A percentile compares a stretch with the other conserved stretches of the same genome.
These are phyloP conservation scores for Synergus umbraculus DNA, from an alignment of 2,888 invertebrate genomes.

Conservation along the genomic window DNA sequence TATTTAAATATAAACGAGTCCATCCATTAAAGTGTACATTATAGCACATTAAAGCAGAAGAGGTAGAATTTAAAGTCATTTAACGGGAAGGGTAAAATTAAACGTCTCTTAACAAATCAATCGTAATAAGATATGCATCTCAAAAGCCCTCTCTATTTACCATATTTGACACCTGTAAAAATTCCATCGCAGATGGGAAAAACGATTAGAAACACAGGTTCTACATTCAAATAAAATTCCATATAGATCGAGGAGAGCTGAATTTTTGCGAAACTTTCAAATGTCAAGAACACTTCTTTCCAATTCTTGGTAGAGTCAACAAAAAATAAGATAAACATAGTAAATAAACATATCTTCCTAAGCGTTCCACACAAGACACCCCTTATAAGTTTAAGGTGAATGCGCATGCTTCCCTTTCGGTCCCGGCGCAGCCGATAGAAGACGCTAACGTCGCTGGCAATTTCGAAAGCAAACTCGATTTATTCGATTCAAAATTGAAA, in stretches of 20 bases:
- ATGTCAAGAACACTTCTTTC: too few relatives aligned
- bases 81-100: background rate
- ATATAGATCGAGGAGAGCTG: too few relatives aligned
- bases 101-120: background rate
- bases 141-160: too few relatives aligned
- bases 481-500: conserved; percentile 3
- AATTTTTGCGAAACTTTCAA: too few relatives aligned
- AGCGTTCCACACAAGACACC: background rate
- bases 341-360: background rate
- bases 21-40: background rate
- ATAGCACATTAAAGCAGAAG: background rate
- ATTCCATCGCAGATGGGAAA: too few relatives aligned
- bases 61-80: background rate
- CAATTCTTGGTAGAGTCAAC: too few relatives aligned
- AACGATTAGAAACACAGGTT: too few relatives aligned
- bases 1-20: background rate
- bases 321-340: too few relatives aligned
- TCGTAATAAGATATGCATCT: too few relatives aligned
- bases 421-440: background rate
- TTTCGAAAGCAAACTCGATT: conserved; percentile 15
- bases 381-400: background rate
- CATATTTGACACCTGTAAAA: too few relatives aligned
- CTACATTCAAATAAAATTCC: too few relatives aligned
- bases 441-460: background rate
- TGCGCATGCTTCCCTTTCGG: conserved; percentile 20